Percentiles rank a stretch among this genome's conserved stretches.
Evolutionary conservation across 2,888 invertebrate species (phyloP).

Genomic region (Xiphydria camelus): DNA sequence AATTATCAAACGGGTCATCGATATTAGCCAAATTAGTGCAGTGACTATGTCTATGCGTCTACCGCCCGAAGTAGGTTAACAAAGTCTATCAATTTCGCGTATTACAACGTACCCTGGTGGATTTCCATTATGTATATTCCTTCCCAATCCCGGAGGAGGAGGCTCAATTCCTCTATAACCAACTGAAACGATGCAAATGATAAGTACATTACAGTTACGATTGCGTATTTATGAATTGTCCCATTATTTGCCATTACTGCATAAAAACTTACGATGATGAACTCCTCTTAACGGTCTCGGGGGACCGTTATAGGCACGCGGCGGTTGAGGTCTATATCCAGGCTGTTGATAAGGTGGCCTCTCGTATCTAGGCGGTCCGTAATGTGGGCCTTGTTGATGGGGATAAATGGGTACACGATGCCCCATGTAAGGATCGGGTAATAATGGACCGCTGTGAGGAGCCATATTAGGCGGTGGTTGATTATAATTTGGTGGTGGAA

Average conservation of each 20-base stretch:
- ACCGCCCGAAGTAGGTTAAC: too few relatives aligned
- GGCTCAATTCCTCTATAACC: conserved; percentile 60
- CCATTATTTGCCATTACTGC: background rate
- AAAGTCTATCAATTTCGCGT: too few relatives aligned
- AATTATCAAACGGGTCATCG: too few relatives aligned
- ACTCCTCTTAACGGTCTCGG: conserved; percentile 54
- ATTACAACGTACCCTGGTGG: conserved; percentile 58
- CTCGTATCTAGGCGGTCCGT: conserved; percentile 44
- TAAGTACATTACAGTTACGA: too few relatives aligned
- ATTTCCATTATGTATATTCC: conserved; percentile 58
- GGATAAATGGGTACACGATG: conserved; percentile 51
- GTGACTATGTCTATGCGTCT: too few relatives aligned
- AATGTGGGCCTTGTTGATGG: conserved; percentile 44
- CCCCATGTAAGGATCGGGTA: conserved; percentile 53
- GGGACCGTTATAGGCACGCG: conserved; percentile 53
- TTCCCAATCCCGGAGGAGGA: conserved; percentile 64
- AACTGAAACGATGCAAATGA: conserved; percentile 25
- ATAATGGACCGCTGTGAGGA: conserved; percentile 45
- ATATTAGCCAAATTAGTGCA: too few relatives aligned
- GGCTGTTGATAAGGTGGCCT: conserved; percentile 51
- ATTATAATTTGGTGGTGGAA: conserved; percentile 44
- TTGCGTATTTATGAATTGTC: background rate
- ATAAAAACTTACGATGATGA: conserved; percentile 45
- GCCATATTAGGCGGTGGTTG: conserved; percentile 45
- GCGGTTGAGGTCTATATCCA: conserved; percentile 48